Evolutionary conservation across 2,888 invertebrate species (phyloP).

Genomic region (Drosophila maculinotata): DNA sequence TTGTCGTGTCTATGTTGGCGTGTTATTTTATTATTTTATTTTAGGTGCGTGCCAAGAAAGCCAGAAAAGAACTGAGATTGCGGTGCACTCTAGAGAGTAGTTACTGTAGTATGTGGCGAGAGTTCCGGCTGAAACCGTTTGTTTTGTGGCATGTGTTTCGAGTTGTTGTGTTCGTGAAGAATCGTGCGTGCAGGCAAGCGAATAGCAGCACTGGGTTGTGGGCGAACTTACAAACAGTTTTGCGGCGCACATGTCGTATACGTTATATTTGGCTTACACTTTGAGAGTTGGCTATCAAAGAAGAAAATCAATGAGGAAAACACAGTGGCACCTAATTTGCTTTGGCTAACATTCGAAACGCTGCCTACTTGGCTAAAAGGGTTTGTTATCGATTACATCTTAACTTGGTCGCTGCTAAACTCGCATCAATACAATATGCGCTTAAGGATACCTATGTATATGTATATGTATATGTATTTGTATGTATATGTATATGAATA

Average conservation of each 20-base stretch:
- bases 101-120: constrained; percentile 55
- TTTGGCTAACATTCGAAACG: constrained; percentile 57
- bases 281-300: constrained; percentile 61
- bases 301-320: constrained; percentile 51
- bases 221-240: constrained; percentile 67
- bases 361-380: constrained; percentile 62
- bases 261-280: constrained; percentile 76
- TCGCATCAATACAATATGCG: constrained; percentile 25
- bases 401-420: constrained; percentile 46
- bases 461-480: constrained; percentile 18
- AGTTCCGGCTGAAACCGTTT: constrained; percentile 33
- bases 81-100: constrained; percentile 65
- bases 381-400: constrained; percentile 32
- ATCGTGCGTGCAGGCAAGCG: constrained; percentile 72
- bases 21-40: constrained; percentile 22
- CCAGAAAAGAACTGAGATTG: constrained; percentile 69
- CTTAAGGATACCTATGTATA: constrained; percentile 10
- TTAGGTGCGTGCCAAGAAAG: constrained; percentile 64
- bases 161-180: constrained; percentile 29
- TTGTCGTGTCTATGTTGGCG: constrained; percentile 32
- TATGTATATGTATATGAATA: constrained; percentile 6
- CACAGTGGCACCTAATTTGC: constrained; percentile 61
- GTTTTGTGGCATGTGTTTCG: constrained; percentile 15
- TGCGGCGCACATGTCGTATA: constrained; percentile 70
- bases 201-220: constrained; percentile 53